phyloP scores from a whole-genome alignment of 2,888 invertebrate genomes.

The Uloborus plumipes region DNA sequence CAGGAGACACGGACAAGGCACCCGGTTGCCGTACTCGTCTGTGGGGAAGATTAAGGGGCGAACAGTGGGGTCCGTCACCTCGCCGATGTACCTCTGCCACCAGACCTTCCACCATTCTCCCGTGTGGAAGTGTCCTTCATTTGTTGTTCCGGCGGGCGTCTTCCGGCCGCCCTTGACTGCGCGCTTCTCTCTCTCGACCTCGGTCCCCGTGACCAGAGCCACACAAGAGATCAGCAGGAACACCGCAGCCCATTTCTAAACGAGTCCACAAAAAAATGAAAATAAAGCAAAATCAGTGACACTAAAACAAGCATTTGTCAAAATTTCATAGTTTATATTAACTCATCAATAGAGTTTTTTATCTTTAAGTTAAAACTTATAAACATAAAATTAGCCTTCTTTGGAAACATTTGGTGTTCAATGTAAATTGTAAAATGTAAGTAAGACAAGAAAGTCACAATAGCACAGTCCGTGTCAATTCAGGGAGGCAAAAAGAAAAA shows the following conservation, averaged over 20 bases:
- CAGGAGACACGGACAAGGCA: slow-evolving; percentile 52
- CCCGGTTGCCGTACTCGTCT: slow-evolving; percentile 47
- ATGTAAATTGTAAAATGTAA: too few relatives aligned
- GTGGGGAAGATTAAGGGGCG: slow-evolving; percentile 50
- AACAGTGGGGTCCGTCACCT: slow-evolving; percentile 63
- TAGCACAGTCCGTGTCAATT: too few relatives aligned
- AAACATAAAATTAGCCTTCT: too few relatives aligned
- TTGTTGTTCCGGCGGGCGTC: slow-evolving; percentile 18
- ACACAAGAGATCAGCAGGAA: slow-evolving; percentile 39
- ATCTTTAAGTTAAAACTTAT: too few relatives aligned
- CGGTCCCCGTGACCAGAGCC: slow-evolving; percentile 22
- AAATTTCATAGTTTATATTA: too few relatives aligned
- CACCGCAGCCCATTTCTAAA: slow-evolving; percentile 40
- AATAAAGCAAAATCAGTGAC: neutral
- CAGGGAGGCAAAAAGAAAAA: too few relatives aligned
- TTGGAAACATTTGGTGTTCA: too few relatives aligned
- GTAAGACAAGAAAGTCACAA: too few relatives aligned
- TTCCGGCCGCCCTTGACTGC: slow-evolving; percentile 55
- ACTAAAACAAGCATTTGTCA: too few relatives aligned
- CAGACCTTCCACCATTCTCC: slow-evolving; percentile 64
- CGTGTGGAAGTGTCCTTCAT: neutral
- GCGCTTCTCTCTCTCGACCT: slow-evolving; percentile 45
- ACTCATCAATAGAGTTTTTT: too few relatives aligned
- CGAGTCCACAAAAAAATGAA: neutral
- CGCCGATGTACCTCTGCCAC: slow-evolving; percentile 62